Conservation (phyloP, 2,888 invertebrate genomes). For the Stramonita haemastoma region DNA sequence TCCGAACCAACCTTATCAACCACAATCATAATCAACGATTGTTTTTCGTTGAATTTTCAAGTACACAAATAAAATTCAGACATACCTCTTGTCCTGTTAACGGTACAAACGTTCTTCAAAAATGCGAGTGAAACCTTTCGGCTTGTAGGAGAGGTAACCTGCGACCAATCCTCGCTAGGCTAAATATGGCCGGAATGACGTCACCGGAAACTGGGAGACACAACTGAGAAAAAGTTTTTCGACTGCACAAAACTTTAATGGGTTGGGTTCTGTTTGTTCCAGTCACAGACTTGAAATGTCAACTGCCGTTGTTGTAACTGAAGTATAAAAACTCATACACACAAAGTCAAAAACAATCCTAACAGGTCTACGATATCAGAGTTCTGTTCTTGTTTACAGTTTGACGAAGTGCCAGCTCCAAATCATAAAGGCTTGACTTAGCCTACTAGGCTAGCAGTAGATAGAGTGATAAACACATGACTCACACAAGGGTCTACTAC, state of each 20-base stretch:
- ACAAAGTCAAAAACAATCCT: too few relatives aligned
- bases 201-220: slow-evolving; percentile 38
- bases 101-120: not conserved
- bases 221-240: not conserved
- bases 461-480: too few relatives aligned
- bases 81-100: not conserved
- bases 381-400: too few relatives aligned
- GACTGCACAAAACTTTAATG: not conserved
- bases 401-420: too few relatives aligned
- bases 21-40: not conserved
- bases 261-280: too few relatives aligned
- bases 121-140: not conserved
- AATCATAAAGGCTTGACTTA: too few relatives aligned
- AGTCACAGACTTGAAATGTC: too few relatives aligned
- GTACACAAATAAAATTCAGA: not conserved
- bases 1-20: not conserved
- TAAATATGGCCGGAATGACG: slow-evolving; percentile 39
- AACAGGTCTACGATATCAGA: too few relatives aligned
- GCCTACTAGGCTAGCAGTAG: too few relatives aligned
- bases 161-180: slow-evolving; percentile 38
- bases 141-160: not conserved
- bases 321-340: too few relatives aligned
- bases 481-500: too few relatives aligned
- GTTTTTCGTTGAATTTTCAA: not conserved
- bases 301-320: too few relatives aligned